phyloP scores from a whole-genome alignment of 2,797 vertebrate genomes.

The Otolemur crassicaudatus region DNA sequence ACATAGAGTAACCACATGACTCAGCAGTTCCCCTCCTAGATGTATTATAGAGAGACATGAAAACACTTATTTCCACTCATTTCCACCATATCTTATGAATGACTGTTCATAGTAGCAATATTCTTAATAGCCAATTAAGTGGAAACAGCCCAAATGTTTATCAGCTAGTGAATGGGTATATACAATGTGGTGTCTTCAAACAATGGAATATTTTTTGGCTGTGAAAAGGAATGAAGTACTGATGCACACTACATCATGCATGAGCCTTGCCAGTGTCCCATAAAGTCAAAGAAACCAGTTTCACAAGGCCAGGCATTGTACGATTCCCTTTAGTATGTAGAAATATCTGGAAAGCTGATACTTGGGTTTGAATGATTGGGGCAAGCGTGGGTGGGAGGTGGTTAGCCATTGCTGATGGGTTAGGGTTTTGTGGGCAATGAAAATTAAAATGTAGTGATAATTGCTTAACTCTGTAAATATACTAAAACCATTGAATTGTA shows the following conservation, averaged over 20 bases:
- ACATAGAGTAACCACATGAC: not conserved
- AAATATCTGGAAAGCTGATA: not conserved
- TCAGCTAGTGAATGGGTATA: not conserved
- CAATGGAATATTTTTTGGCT: not conserved
- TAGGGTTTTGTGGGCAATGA: not conserved
- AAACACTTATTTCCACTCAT: not conserved
- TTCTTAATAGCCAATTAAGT: not conserved
- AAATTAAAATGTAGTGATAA: not conserved
- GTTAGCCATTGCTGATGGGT: not conserved
- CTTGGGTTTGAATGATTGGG: not conserved
- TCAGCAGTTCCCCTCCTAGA: not conserved
- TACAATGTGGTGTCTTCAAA: not conserved
- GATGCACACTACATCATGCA: rapidly evolving
- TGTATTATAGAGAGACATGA: not conserved
- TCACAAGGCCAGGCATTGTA: not conserved
- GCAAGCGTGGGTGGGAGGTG: not conserved
- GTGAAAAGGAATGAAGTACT: not conserved
- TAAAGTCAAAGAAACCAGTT: not conserved
- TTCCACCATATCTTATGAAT: not conserved
- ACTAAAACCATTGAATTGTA: not conserved
- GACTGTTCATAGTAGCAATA: not conserved
- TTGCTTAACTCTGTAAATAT: not conserved
- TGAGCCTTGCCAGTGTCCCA: not conserved
- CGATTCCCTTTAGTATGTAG: not conserved
- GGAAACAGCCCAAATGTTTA: not conserved